Conservation (phyloP, 2,113 vertebrate genomes). For the Lophius piscatorius region DNA sequence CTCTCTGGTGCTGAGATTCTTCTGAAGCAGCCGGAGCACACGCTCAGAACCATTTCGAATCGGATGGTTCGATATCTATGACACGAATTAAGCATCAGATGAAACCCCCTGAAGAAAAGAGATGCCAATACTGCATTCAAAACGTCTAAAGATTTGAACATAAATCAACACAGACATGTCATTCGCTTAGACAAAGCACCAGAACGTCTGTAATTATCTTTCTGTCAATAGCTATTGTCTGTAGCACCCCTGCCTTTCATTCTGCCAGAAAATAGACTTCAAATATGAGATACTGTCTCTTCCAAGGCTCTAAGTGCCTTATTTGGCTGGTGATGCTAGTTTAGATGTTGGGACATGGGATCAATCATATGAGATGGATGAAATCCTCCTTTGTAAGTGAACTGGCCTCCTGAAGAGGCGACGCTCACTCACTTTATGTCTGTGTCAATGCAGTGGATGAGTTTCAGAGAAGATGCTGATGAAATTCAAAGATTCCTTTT, state of each 20-base stretch:
- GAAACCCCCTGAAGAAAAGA: slow-evolving; percentile 16
- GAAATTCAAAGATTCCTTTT: background rate
- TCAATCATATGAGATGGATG: slow-evolving; percentile 43
- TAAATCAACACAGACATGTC: slow-evolving; percentile 61
- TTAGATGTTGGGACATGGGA: slow-evolving; percentile 44
- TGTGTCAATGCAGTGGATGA: background rate
- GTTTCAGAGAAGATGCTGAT: slow-evolving; percentile 13
- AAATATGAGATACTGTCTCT: slow-evolving; percentile 51
- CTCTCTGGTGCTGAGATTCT: slow-evolving; percentile 12
- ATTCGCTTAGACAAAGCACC: slow-evolving; percentile 51
- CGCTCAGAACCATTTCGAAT: background rate
- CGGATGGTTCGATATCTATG: slow-evolving; percentile 22
- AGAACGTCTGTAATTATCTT: slow-evolving; percentile 60
- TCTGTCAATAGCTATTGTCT: slow-evolving; percentile 62
- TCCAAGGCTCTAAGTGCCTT: slow-evolving; percentile 44
- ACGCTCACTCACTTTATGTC: slow-evolving; percentile 1
- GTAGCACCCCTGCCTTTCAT: slow-evolving; percentile 47
- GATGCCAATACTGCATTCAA: slow-evolving; percentile 23
- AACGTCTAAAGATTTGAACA: slow-evolving; percentile 34
- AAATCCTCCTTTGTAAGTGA: slow-evolving; percentile 40
- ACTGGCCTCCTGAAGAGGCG: slow-evolving; percentile 5
- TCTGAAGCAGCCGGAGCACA: background rate
- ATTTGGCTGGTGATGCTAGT: slow-evolving; percentile 49
- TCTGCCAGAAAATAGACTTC: slow-evolving; percentile 55
- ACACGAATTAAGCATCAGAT: slow-evolving; percentile 42